These are phyloP conservation scores for Cyrtorhinus lividipennis DNA, from an alignment of 1,140 invertebrate species.

Conservation along the genomic window DNA sequence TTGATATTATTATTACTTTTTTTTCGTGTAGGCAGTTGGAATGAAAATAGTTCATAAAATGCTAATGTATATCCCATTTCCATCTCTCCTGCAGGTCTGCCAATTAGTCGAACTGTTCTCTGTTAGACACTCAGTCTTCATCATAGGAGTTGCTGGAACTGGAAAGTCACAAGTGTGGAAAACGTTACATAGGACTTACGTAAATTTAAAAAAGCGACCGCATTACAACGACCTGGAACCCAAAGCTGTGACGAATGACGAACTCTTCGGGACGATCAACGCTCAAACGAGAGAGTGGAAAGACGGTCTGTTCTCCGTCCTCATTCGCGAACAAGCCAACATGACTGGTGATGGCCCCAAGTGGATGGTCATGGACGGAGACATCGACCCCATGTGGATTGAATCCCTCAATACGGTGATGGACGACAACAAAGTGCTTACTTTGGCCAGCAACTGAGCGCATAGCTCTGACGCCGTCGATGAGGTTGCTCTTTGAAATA, in stretches of 20 bases:
- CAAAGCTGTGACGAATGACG: slow-evolving; percentile 90
- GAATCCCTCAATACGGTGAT: slow-evolving; percentile 81
- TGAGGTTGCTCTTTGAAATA: slow-evolving; percentile 90
- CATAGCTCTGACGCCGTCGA: slow-evolving; percentile 75
- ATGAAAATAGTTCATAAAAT: no score
- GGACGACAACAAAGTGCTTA: slow-evolving; percentile 79
- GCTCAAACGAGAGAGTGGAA: slow-evolving; percentile 92
- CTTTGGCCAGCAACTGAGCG: slow-evolving; percentile 83
- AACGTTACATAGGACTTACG: slow-evolving; percentile 69
- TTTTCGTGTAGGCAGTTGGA: no score
- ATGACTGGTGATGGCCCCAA: slow-evolving; percentile 71
- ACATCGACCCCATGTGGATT: slow-evolving; percentile 97
- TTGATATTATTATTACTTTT: no score
- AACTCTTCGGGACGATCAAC: slow-evolving; percentile 91
- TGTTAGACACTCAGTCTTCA: slow-evolving; percentile 88
- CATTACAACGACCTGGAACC: slow-evolving; percentile 82
- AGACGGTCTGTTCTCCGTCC: slow-evolving; percentile 83
- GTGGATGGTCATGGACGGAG: slow-evolving; percentile 93
- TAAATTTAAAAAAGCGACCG: slow-evolving; percentile 62
- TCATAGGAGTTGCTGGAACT: slow-evolving; percentile 80
- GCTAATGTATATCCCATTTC: no score
- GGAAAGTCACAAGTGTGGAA: slow-evolving; percentile 91
- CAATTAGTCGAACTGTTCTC: slow-evolving; percentile 84
- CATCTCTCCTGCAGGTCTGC: slow-evolving; percentile 49
- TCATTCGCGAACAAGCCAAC: slow-evolving; percentile 88